These are phyloP conservation scores for Tetrax tetrax DNA, from an alignment of 2,113 vertebrate genomes.

Conservation along the genomic window DNA sequence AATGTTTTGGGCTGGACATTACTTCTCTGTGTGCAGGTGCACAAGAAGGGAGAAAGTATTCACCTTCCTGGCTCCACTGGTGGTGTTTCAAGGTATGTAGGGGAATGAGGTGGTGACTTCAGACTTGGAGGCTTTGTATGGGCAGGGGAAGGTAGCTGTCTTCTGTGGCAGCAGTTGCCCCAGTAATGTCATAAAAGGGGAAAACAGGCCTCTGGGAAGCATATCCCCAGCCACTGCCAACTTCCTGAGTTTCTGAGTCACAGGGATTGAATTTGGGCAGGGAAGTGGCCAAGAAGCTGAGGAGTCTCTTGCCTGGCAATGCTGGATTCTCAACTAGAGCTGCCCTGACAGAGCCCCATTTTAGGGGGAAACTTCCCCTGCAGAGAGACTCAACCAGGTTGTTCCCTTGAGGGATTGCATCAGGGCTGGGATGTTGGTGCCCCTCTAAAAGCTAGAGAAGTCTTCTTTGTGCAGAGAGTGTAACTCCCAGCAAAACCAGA, in stretches of 20 bases:
- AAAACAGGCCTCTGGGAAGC: background rate
- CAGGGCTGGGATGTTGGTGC: background rate
- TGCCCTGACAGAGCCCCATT: background rate
- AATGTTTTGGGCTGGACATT: background rate
- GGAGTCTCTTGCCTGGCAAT: background rate
- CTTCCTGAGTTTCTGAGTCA: background rate
- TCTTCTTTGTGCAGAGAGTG: background rate
- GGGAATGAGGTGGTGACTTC: background rate
- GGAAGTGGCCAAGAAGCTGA: background rate
- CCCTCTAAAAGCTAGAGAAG: background rate
- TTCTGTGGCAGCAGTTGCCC: background rate
- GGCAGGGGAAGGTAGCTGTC: background rate
- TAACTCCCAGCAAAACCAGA: background rate
- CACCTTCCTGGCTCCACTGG: background rate
- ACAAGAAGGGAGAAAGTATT: background rate
- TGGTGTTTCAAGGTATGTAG: background rate
- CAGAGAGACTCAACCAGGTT: rapidly evolving
- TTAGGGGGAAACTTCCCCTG: background rate
- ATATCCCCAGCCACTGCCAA: background rate
- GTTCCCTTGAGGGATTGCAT: background rate
- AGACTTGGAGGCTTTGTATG: background rate
- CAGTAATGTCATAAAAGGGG: background rate
- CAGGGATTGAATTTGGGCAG: background rate
- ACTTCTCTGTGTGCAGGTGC: background rate
- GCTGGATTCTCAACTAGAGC: background rate